Evolutionary conservation across 2,888 invertebrate species (phyloP).

Genomic region (Esperia sulphurella): DNA sequence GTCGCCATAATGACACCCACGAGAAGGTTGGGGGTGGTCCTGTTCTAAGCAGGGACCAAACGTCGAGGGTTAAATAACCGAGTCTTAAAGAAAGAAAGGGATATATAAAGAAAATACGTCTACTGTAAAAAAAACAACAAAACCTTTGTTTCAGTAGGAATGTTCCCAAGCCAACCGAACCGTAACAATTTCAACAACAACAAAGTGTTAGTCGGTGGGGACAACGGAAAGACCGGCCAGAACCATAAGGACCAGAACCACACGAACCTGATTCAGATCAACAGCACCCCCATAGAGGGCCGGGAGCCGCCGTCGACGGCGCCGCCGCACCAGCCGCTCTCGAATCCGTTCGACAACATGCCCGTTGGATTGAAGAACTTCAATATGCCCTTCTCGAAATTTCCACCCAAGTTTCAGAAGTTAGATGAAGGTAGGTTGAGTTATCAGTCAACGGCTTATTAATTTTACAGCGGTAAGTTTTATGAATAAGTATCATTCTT

Average conservation of each 20-base stretch:
- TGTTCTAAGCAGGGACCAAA: too few relatives aligned
- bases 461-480: too few relatives aligned
- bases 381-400: constrained; percentile 19
- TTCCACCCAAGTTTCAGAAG: constrained; percentile 1
- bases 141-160: constrained; percentile 39
- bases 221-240: constrained; percentile 44
- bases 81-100: too few relatives aligned
- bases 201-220: constrained; percentile 65
- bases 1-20: too few relatives aligned
- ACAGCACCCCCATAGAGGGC: constrained; percentile 28
- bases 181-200: constrained; percentile 79
- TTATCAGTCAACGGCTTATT: too few relatives aligned
- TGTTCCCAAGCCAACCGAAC: constrained; percentile 60
- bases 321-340: constrained; percentile 33
- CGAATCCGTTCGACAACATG: constrained; percentile 63
- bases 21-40: too few relatives aligned
- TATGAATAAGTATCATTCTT: too few relatives aligned
- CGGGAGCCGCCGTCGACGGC: constrained; percentile 38
- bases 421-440: too few relatives aligned
- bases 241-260: constrained; percentile 28
- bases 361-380: constrained; percentile 42
- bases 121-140: too few relatives aligned
- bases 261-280: constrained; percentile 42
- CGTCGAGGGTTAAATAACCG: too few relatives aligned
- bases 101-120: too few relatives aligned